Evolutionary conservation across 1,140 invertebrate genomes (phyloP), one percentile per base, ranked within the genome.

Genomic region (Glossosoma conforme): DNA sequence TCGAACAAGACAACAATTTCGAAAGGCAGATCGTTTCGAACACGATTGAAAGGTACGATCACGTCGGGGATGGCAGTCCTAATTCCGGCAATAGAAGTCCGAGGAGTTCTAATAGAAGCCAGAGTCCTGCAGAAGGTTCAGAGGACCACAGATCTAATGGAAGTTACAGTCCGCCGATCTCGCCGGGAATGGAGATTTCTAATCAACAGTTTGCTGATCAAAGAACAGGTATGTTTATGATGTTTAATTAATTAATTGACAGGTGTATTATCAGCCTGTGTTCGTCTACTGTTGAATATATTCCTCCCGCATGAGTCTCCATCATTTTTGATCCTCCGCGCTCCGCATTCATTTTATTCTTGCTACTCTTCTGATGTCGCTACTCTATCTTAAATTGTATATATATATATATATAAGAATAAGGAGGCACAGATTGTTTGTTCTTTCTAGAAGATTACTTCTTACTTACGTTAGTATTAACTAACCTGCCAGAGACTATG

Each of bases 131-230:
- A 19, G 56, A 58, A 3, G 47, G 30, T 2, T 75, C 72, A 38
- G 72, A 74, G 37, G 71, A 70, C 22, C 72, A 73, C 45, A 48
- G 72, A 9, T 73, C 70, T 10, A 46, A 42, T 24, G 70, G 66
- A 24, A 67, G 63, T 41, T 75, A 73, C 51, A 75, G 72, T 30
- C 72, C 70, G 0, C 72, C 72, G 0, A 75, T 75, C 11, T 75
- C 72, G 0, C 72, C 72, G 0, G 72, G 72, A n/a, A 68, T 73
- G 4, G 72, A 75, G 44, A 69, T 70, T 1, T 70, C 69, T n/a
- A 68, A 68, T 3, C 69, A 73, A 41, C 70, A 72, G 11, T 73
- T 62, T 45, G 65, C 68, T 2, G 68, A 60, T 22, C 72, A 75
- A 60, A 69, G 70, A 62, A 68, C 72, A 44, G 72, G 72, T 75